Evolutionary conservation across 2,113 vertebrate species (phyloP).

Genomic region (Arvicanthis niloticus): DNA sequence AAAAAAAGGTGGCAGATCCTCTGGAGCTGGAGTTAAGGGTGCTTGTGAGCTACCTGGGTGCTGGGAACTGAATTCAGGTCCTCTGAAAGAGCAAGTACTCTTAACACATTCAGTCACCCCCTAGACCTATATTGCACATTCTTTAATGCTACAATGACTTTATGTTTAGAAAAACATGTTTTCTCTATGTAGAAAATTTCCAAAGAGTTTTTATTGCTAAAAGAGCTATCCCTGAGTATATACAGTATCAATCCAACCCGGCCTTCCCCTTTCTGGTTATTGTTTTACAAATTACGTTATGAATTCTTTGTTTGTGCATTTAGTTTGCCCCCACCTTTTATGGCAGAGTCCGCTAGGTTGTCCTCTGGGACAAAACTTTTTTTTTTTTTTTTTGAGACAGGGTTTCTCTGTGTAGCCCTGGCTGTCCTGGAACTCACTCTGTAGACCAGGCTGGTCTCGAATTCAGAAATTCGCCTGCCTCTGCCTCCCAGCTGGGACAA

Average conservation of each 20-base stretch:
- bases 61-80: background rate
- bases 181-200: background rate
- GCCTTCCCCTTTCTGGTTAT: slow-evolving; percentile 2
- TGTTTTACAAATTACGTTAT: background rate
- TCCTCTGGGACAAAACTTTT: too few relatives aligned
- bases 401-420: too few relatives aligned
- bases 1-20: background rate
- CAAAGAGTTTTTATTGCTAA: background rate
- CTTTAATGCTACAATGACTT: background rate
- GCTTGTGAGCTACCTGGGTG: background rate
- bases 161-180: background rate
- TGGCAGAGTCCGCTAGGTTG: background rate
- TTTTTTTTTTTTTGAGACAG: too few relatives aligned
- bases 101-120: background rate
- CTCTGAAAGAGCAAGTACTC: background rate
- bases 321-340: background rate
- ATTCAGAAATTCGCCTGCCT: too few relatives aligned
- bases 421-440: too few relatives aligned
- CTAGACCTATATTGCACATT: background rate
- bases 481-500: too few relatives aligned
- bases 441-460: too few relatives aligned
- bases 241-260: background rate
- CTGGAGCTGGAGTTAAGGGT: background rate
- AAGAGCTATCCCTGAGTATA: background rate
- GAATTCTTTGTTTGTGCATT: background rate